phyloP scores from a whole-genome alignment of 2,888 invertebrate genomes.

The Nycteola revayana region DNA sequence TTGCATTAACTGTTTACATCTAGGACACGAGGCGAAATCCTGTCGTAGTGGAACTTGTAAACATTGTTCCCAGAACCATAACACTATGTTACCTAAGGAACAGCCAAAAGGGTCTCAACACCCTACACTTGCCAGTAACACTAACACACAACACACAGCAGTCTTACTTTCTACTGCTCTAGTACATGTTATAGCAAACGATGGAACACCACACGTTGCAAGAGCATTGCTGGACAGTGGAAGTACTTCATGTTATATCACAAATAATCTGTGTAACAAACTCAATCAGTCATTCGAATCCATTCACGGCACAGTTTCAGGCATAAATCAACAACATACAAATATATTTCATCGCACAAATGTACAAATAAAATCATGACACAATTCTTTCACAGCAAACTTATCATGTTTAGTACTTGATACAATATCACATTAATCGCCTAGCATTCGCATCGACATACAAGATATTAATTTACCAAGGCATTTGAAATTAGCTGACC shows the following conservation, averaged over 20 bases:
- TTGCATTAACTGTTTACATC: not conserved
- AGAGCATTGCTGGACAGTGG: not conserved
- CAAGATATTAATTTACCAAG: not conserved
- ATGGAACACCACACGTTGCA: not conserved
- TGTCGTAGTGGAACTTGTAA: not conserved
- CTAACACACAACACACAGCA: not conserved
- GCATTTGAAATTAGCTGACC: not conserved
- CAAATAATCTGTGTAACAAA: not conserved
- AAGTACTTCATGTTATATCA: not conserved
- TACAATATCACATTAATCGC: not conserved
- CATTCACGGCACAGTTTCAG: not conserved
- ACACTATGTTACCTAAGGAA: not conserved
- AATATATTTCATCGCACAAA: not conserved
- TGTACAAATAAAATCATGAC: not conserved
- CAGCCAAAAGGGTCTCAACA: not conserved
- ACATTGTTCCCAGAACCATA: not conserved
- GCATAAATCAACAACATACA: not conserved
- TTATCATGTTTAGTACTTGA: not conserved
- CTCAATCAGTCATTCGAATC: not conserved
- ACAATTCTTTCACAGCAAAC: not conserved
- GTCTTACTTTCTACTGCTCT: not conserved
- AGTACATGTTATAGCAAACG: not conserved
- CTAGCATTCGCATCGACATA: not conserved
- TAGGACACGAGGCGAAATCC: not conserved
- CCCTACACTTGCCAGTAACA: not conserved